Base-by-base conservation (phyloP, 1,140 invertebrate genomes). In the Leptinotarsa lineolata region DNA sequence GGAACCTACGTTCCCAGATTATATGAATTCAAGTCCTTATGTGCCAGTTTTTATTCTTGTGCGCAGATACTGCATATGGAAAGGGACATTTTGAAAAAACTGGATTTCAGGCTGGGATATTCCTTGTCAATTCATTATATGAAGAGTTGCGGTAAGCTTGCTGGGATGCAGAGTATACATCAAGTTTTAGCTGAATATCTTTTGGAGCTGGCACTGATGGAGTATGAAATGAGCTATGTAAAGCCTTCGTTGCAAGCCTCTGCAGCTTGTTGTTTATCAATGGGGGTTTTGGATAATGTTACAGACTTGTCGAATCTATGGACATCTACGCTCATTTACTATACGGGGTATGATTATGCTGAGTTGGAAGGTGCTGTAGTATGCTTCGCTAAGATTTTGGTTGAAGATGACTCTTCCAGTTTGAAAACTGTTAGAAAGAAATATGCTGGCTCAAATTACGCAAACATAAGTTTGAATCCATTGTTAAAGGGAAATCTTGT, bases 1-100 rank as follows among this genome's bases (percentile, higher is more conserved):
- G 97, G 99, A 86, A 94, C 97, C 81, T 95, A 93, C 80, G 88
- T 93, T 5, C 96, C 97, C 4, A 93, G 95, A 69, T 89, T 98
- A 30, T 86, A 85, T 2, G 97, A 99, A 84, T 98, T 97, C 87
- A 92, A 96, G 8, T 97, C 93, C 80, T 94, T 98, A 58, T 95
- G 95, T 20, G 96, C 97, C 84, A 91, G 96, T 83, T 91, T 77
- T 16, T 81, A 77, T 67, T 74, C 66, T 3, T 76, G 72, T n/a
- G 58, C 68, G 58, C 74, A 81, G 68, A 73, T 81, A 30, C 65
- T 81, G 15, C 70, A 73, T 68, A 98, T 97, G 92, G 97, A 99
- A 86, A 86, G 88, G 73, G 85, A 91, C 20, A 94, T 97, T 24
- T 86, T 97, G 18, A 88, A 87, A 72, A 87, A 86, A 2, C 84